Evolutionary conservation across 92 coral and sea anemone genomes (phyloP).

Genomic region (Umimayanthus kanabou): DNA sequence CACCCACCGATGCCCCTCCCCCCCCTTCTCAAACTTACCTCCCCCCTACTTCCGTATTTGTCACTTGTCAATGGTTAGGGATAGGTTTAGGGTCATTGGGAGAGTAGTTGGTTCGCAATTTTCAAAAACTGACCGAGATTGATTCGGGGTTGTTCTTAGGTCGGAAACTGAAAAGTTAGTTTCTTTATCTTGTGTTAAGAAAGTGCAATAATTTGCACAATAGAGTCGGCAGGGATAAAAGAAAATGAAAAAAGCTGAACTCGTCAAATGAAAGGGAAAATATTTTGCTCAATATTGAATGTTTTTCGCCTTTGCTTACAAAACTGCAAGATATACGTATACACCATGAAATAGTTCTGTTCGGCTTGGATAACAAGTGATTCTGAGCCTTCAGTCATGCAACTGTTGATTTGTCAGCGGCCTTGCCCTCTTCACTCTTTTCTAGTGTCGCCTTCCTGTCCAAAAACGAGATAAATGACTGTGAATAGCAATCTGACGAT

Average conservation of each 20-base stretch:
- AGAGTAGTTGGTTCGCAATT: no score
- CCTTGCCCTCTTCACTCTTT: not conserved
- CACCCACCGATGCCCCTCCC: no score
- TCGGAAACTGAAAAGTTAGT: not conserved
- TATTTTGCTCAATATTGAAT: no score
- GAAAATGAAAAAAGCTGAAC: no score
- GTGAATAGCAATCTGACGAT: not conserved
- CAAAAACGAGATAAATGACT: not conserved
- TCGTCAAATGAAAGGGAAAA: no score
- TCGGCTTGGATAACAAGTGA: not conserved
- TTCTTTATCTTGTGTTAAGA: no score
- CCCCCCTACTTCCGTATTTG: no score
- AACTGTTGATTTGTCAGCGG: not conserved
- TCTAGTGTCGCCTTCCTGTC: slow-evolving; percentile 14
- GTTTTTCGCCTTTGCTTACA: no score
- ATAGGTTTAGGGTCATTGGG: no score
- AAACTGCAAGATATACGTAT: not conserved
- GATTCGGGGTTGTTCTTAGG: not conserved
- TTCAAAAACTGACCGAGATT: not conserved
- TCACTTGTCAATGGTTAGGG: no score
- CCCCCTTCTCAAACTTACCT: no score
- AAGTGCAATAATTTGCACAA: not conserved
- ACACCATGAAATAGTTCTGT: not conserved
- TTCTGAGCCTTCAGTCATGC: not conserved
- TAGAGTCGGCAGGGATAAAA: not conserved